These are phyloP conservation scores for Hemithea aestivaria DNA, from an alignment of 2,888 invertebrate species.

Conservation along the genomic window DNA sequence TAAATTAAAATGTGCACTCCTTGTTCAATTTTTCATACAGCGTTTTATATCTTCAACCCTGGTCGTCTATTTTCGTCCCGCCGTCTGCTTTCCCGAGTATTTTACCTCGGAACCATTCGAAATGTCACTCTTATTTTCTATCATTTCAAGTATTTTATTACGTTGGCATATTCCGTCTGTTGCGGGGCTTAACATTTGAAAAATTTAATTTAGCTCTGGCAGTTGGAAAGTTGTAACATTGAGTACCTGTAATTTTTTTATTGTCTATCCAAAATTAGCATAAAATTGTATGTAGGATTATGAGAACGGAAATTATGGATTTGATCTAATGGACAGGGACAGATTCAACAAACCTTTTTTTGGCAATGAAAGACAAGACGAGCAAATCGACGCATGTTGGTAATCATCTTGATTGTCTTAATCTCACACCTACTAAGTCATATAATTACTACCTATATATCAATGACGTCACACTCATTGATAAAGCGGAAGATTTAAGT, in stretches of 20 bases:
- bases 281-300: too few species aligned
- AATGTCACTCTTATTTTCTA: conserved; percentile 31
- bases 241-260: conserved; percentile 6
- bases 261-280: too few species aligned
- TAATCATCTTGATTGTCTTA: too few species aligned
- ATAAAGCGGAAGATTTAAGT: too few species aligned
- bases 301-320: too few species aligned
- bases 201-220: conserved; percentile 22
- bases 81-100: neutral
- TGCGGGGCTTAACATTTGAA: conserved; percentile 30
- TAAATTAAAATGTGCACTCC: neutral
- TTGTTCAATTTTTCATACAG: neutral
- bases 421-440: too few species aligned
- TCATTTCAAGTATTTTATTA: conserved; percentile 41
- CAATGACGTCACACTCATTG: too few species aligned
- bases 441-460: too few species aligned
- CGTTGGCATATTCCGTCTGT: conserved; percentile 30
- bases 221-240: conserved; percentile 2
- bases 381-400: too few species aligned
- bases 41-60: neutral
- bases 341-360: too few species aligned
- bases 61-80: neutral
- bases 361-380: too few species aligned
- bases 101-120: conserved; percentile 16
- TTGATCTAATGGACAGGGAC: too few species aligned